phyloP scores from a whole-genome alignment of 2,888 invertebrate species.

The Callosobruchus maculatus region DNA sequence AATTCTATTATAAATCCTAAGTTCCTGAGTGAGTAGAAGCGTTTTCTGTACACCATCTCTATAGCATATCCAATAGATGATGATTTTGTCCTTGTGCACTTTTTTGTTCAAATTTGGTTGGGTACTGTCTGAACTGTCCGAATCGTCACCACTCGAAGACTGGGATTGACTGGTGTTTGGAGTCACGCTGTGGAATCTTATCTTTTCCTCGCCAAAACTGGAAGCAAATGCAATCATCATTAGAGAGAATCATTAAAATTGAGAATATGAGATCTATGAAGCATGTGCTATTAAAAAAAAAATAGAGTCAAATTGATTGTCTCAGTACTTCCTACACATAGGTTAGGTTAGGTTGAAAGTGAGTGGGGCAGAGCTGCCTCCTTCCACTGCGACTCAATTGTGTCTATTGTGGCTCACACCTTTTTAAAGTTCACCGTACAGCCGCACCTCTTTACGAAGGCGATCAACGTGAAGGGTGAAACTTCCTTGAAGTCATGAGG shows the following conservation, averaged over 20 bases:
- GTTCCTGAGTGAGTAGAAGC: slow-evolving; percentile 72
- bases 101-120: slow-evolving; percentile 54
- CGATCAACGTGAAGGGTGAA: too few relatives aligned
- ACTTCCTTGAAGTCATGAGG: too few relatives aligned
- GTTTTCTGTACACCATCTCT: slow-evolving; percentile 72
- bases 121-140: slow-evolving; percentile 49
- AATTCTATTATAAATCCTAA: slow-evolving; percentile 63
- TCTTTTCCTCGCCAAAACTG: slow-evolving; percentile 67
- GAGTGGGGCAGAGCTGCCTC: too few relatives aligned
- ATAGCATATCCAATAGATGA: slow-evolving; percentile 78
- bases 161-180: slow-evolving; percentile 45
- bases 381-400: too few relatives aligned
- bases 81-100: slow-evolving; percentile 69
- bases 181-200: slow-evolving; percentile 68
- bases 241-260: slow-evolving; percentile 1
- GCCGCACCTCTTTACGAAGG: too few relatives aligned
- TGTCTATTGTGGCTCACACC: too few relatives aligned
- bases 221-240: slow-evolving; percentile 14
- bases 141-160: slow-evolving; percentile 56
- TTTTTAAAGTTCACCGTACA: too few relatives aligned
- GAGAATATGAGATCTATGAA: too few relatives aligned
- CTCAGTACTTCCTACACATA: too few relatives aligned
- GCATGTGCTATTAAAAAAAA: too few relatives aligned
- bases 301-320: too few relatives aligned
- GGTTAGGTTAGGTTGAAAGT: too few relatives aligned